Evolutionary conservation across 1,140 invertebrate genomes (phyloP).

Genomic region (Helicorthomorpha holstii): DNA sequence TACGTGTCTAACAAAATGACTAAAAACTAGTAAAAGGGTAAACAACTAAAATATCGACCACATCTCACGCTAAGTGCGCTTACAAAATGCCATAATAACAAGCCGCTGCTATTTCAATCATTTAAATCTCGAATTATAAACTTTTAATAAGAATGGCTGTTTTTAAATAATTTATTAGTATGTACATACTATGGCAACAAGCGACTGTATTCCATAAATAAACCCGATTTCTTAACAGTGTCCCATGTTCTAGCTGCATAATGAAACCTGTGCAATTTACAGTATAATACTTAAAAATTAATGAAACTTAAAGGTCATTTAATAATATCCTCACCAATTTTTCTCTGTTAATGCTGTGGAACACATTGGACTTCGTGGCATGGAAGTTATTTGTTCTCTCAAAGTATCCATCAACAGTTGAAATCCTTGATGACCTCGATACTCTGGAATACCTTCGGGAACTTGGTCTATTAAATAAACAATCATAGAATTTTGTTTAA

Average conservation of each 20-base stretch:
- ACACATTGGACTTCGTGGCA: slow-evolving; percentile 42
- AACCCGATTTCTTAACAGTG: slow-evolving; percentile 58
- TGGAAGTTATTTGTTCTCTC: slow-evolving; percentile 46
- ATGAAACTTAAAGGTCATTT: neutral
- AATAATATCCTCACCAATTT: slow-evolving; percentile 35
- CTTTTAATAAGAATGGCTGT: neutral
- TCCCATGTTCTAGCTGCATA: slow-evolving; percentile 67
- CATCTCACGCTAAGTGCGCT: too few relatives aligned
- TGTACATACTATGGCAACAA: neutral
- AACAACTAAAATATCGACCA: too few relatives aligned
- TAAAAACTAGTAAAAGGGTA: too few relatives aligned
- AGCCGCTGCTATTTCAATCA: too few relatives aligned
- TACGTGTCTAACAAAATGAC: too few relatives aligned
- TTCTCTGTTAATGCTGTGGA: slow-evolving; percentile 46
- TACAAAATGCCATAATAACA: too few relatives aligned
- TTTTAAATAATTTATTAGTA: neutral
- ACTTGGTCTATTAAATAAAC: too few relatives aligned
- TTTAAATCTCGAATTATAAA: too few relatives aligned
- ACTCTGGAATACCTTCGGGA: slow-evolving; percentile 19
- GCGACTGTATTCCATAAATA: slow-evolving; percentile 63
- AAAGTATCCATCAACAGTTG: slow-evolving; percentile 42
- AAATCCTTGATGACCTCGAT: slow-evolving; percentile 46
- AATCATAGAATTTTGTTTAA: too few relatives aligned
- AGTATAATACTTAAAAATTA: slow-evolving; percentile 6
- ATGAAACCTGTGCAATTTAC: slow-evolving; percentile 37